A percentile compares a stretch with the other conserved stretches of the same genome.
phyloP scores from a whole-genome alignment of 2,797 vertebrate genomes.

The Lates japonicus region DNA sequence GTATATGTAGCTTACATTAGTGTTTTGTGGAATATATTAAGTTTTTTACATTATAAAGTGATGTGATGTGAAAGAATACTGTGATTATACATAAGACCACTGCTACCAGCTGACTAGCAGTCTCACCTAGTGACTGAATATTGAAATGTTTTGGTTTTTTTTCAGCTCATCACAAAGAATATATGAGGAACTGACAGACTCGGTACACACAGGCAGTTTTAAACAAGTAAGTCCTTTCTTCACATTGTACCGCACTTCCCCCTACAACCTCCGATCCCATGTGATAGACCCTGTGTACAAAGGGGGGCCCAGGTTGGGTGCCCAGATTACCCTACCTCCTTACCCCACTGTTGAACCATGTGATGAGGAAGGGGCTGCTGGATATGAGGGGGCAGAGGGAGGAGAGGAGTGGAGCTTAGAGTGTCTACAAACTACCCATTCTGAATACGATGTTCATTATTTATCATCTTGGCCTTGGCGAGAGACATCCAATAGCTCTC shows the following conservation, averaged over 20 bases:
- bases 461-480: conserved; percentile 49
- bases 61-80: neutral
- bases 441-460: conserved; percentile 41
- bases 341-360: conserved; percentile 55
- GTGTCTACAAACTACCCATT: conserved; percentile 64
- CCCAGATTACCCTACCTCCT: conserved; percentile 36
- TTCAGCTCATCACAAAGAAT: conserved; percentile 76
- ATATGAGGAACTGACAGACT: conserved; percentile 77
- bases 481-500: conserved; percentile 47
- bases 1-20: no score
- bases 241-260: conserved; percentile 83
- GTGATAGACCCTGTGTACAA: conserved; percentile 76
- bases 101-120: no score
- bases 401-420: conserved; percentile 77
- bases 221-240: conserved; percentile 89
- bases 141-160: conserved; percentile 47
- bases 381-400: conserved; percentile 67
- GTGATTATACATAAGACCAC: no score
- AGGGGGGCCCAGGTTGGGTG: conserved; percentile 63
- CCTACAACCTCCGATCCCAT: conserved; percentile 83
- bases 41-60: neutral
- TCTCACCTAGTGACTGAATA: conserved; percentile 7
- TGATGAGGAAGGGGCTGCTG: conserved; percentile 61
- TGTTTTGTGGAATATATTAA: no score
- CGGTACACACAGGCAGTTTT: conserved; percentile 73